phyloP scores from a whole-genome alignment of 2,113 vertebrate species.

The Sciurus niger region DNA sequence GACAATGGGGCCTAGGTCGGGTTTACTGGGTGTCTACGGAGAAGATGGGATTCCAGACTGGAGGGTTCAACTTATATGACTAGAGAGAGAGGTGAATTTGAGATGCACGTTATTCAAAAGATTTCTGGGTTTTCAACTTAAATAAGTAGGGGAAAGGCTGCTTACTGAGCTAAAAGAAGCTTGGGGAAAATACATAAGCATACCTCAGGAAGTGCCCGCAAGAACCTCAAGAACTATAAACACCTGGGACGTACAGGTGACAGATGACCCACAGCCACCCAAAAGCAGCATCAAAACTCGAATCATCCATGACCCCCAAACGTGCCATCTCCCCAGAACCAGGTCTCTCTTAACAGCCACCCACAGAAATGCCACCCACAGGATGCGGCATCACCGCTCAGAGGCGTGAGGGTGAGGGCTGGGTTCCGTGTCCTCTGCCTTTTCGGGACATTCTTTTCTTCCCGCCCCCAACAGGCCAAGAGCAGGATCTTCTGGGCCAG shows the following conservation, averaged over 20 bases:
- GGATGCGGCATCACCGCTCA: too few relatives aligned
- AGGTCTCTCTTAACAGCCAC: neutral
- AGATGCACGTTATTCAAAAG: neutral
- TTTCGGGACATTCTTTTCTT: too few relatives aligned
- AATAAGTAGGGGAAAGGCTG: neutral
- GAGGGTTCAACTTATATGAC: fast-evolving
- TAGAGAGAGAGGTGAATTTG: neutral
- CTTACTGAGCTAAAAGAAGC: neutral
- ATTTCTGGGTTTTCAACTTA: neutral
- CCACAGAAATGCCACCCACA: too few relatives aligned
- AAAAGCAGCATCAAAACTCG: neutral
- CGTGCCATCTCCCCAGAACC: neutral
- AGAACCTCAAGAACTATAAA: neutral
- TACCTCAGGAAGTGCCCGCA: neutral
- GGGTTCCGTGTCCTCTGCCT: too few relatives aligned
- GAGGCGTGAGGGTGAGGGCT: too few relatives aligned
- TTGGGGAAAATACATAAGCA: neutral
- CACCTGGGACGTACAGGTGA: neutral
- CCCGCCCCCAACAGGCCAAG: too few relatives aligned
- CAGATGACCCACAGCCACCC: too few relatives aligned
- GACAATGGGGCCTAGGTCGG: too few relatives aligned
- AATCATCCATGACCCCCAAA: neutral
- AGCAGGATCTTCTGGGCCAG: fast-evolving
- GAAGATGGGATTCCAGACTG: neutral
- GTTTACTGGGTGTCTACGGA: too few relatives aligned